phyloP scores from a whole-genome alignment of 2,888 invertebrate species.

The Vanessa cardui region DNA sequence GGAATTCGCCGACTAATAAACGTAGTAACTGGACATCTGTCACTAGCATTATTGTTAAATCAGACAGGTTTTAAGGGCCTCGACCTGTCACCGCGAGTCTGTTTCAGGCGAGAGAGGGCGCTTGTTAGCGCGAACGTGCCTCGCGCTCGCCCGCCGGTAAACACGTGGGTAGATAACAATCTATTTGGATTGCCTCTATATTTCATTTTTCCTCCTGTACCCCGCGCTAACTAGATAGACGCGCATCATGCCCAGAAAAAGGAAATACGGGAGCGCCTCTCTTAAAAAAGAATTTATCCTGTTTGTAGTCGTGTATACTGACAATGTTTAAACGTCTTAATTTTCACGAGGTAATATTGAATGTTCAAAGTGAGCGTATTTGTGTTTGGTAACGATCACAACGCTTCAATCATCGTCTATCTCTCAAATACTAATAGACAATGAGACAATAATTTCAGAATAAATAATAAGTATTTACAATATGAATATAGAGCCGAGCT shows the following conservation, averaged over 20 bases:
- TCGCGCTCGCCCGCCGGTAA: constrained; percentile 72
- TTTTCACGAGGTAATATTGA: constrained; percentile 24
- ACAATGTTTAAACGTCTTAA: constrained; percentile 35
- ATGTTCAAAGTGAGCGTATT: constrained; percentile 14
- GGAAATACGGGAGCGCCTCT: constrained; percentile 74
- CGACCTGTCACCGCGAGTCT: constrained; percentile 57
- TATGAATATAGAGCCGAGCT: too few species aligned
- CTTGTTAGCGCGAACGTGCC: constrained; percentile 81
- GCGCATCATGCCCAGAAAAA: constrained; percentile 61
- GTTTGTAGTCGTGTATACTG: constrained; percentile 33
- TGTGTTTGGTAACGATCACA: constrained; percentile 3
- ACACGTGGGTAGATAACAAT: constrained; percentile 83
- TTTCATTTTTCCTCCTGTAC: constrained; percentile 80
- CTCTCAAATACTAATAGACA: too few species aligned
- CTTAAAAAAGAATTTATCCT: constrained; percentile 55
- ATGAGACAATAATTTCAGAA: too few species aligned
- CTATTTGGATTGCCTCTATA: constrained; percentile 83
- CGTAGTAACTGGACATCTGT: constrained; percentile 65
- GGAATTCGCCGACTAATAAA: constrained; percentile 22
- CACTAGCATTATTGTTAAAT: constrained; percentile 69
- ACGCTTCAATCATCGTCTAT: background rate
- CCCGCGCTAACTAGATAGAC: constrained; percentile 79
- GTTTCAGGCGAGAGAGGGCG: constrained; percentile 60
- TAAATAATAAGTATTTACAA: too few species aligned
- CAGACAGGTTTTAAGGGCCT: constrained; percentile 63